Base-by-base conservation (phyloP, 2,888 invertebrate species). In the Apocheima hispidaria region DNA sequence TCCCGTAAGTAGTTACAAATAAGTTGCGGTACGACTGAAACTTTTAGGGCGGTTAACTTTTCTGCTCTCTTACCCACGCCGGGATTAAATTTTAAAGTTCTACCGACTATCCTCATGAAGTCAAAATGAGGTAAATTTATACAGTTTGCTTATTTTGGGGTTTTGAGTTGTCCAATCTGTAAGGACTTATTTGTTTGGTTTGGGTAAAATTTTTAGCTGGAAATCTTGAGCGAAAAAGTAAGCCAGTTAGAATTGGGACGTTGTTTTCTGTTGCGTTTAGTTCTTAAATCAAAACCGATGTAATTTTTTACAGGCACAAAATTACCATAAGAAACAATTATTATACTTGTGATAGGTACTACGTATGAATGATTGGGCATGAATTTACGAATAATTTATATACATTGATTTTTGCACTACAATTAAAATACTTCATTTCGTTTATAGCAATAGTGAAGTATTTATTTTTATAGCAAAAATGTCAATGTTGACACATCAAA, bases 11-110 rank as follows among this genome's bases (percentile, higher is more conserved):
- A 57, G 61, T 61, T 66, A 72, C 71, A 70, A 70, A 68, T 71
- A 72, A 63, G 73, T 72, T 67, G 65, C 62, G 70, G 70, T 68
- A 69, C 70, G 61, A 56, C 21, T 65, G 70, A 84, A 86, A 84
- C 84, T 87, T 87, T 84, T 58, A 40, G 78, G 83, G 80, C 70
- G 82, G 84, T 84, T 86, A 87, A 88, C 86, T 89, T 88, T 84
- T 84, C 83, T 84, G 82, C 83, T 85, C 84, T 86, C 83, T 86
- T 85, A 83, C 81, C 81, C 82, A 77, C 73, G 79, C 76, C 73
- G 68, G 85, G 84, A 90, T 90, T 87, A 88, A 88, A 89, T 88
- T 89, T 88, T 85, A 84, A 89, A 88, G 84, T 88, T 87, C 75
- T 71, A 75, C 81, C 71, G 82, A 83, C 85, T 87, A 84, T 83